Evolutionary conservation across 2,797 vertebrate species (phyloP).

Genomic region (Protonibea diacanthus): DNA sequence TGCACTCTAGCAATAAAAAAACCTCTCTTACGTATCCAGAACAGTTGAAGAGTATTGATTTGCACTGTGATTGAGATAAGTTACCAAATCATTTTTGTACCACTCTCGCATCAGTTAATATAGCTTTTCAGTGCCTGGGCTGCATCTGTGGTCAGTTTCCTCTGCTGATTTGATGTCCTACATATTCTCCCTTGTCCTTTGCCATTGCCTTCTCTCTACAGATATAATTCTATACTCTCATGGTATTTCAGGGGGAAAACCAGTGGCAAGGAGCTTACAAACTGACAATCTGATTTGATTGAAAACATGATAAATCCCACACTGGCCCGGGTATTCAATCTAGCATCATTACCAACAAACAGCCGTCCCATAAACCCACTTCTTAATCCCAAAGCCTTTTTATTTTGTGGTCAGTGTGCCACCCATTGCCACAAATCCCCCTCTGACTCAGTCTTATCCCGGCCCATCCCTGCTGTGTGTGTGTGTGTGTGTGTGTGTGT

Average conservation of each 20-base stretch:
- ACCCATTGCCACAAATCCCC: slow-evolving; percentile 74
- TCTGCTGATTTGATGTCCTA: slow-evolving; percentile 39
- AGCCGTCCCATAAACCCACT: slow-evolving; percentile 84
- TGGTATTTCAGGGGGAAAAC: slow-evolving; percentile 27
- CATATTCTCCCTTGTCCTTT: slow-evolving; percentile 19
- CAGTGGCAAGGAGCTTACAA: slow-evolving; percentile 68
- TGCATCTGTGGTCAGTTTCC: slow-evolving; percentile 1
- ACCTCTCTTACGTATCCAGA: not conserved
- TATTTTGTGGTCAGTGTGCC: slow-evolving; percentile 77
- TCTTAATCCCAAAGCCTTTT: slow-evolving; percentile 86
- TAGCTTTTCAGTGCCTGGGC: not conserved
- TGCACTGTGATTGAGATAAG: slow-evolving; percentile 5
- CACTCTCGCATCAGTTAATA: slow-evolving; percentile 6
- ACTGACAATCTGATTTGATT: slow-evolving; percentile 84
- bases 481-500: slow-evolving; percentile 6
- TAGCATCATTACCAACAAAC: slow-evolving; percentile 69
- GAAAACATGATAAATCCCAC: slow-evolving; percentile 83
- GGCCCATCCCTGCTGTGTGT: slow-evolving; percentile 45
- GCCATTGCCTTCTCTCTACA: slow-evolving; percentile 42
- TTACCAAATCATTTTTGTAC: slow-evolving; percentile 13
- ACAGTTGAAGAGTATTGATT: slow-evolving; percentile 1
- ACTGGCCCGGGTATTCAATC: slow-evolving; percentile 73
- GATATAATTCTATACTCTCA: slow-evolving; percentile 48
- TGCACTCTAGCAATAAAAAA: not conserved
- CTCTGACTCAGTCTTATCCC: slow-evolving; percentile 54